These are phyloP conservation scores for Hippolais icterina DNA, from an alignment of 2,113 vertebrate species.

Conservation along the genomic window DNA sequence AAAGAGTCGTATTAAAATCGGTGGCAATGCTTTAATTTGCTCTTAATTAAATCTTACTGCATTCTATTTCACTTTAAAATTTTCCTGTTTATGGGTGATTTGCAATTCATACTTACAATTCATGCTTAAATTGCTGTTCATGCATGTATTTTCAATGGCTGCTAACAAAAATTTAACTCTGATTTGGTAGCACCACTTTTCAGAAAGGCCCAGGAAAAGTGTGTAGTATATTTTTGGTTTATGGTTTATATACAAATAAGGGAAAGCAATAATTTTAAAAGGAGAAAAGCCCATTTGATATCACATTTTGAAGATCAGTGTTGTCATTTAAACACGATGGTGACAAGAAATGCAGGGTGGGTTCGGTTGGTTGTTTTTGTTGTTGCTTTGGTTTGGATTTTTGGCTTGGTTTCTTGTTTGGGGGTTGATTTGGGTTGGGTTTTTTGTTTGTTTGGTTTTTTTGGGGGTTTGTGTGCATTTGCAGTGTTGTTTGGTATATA, in stretches of 20 bases:
- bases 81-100: background rate
- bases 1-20: background rate
- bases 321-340: background rate
- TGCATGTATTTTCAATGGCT: background rate
- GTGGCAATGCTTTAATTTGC: background rate
- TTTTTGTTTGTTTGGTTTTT: too few species aligned
- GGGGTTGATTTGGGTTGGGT: background rate
- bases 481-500: background rate
- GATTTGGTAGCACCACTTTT: background rate
- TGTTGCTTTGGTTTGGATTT: background rate
- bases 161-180: background rate
- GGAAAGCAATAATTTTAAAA: background rate
- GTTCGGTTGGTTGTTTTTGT: too few species aligned
- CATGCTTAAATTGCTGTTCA: background rate
- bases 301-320: background rate
- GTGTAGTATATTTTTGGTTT: background rate
- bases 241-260: background rate
- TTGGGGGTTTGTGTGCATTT: background rate
- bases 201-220: background rate
- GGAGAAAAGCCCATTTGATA: background rate
- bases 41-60: constrained; percentile 9
- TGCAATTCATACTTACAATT: background rate
- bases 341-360: background rate
- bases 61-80: constrained; percentile 17
- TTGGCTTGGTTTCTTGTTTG: background rate